Base-by-base conservation (phyloP, 2,113 vertebrate genomes). In the Hemicordylus capensis region DNA sequence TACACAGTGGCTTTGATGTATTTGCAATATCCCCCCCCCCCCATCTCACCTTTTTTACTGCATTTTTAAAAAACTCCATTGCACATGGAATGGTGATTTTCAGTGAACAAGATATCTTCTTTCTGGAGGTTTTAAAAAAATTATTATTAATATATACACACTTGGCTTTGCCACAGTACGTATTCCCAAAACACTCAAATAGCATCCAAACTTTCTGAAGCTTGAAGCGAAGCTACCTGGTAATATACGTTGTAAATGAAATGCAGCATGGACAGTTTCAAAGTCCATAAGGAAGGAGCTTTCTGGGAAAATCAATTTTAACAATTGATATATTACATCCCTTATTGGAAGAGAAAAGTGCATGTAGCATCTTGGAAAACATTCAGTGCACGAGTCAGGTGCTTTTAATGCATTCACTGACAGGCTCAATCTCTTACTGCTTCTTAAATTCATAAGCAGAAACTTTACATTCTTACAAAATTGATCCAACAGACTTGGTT, bases 281-380 rank as follows among this genome's bases (percentile, higher is more conserved):
- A 84, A 88, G 51, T 76, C 76, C 51, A 83, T 72, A 74, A 76
- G 78, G 51, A 94, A 87, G 59, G 89, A 83, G 9, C 20, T 91
- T 85, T 51, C 86, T 88, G 61, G 91, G 78, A 84, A 94, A 80
- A 88, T 94, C 88, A 90, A 58, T 89, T 89, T 81, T 76, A 89
- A 76, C 89, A 91, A 74, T 4, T 93, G 81, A 74, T 87, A 72
- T 87, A 94, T 93, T 90, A 54, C 74, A 74, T 87, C 2, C 1
- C 74, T 86, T 90, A 86, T 80, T 92, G 76, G 81, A 90, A 88
- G 58, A 88, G 54, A 85, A 4, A 0, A 31, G 39, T 84, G 82
- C 59, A 90, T 70, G 1, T 79, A 86, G 78, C 39, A 51, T 89
- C 87, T 92, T 90, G 48, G 85, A 90, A 93, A 88, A 87, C 42